Percentiles rank a stretch among this genome's conserved stretches.
These are phyloP conservation scores for Mystacides longicornis DNA, from an alignment of 2,888 invertebrate genomes.

Conservation along the genomic window DNA sequence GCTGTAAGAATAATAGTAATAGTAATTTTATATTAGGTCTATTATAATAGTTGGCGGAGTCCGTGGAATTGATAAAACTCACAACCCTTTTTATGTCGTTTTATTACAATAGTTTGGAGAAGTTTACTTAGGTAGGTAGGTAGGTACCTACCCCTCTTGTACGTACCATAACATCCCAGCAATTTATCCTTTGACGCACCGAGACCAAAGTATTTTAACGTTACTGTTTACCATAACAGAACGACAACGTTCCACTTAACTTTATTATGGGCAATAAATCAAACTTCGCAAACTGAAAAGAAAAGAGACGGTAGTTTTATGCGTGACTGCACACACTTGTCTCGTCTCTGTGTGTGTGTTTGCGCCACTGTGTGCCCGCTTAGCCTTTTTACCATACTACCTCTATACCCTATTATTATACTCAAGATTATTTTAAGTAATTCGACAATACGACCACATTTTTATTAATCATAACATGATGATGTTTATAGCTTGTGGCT, in stretches of 20 bases:
- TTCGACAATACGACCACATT: no score
- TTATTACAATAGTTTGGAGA: slow-evolving; percentile 1
- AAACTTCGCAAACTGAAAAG: slow-evolving; percentile 18
- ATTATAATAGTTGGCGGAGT: not conserved
- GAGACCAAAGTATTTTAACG: slow-evolving; percentile 1
- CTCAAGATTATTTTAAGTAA: no score
- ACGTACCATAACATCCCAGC: not conserved
- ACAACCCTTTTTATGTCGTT: not conserved
- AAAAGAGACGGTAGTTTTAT: slow-evolving; percentile 15
- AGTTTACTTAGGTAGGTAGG: no score
- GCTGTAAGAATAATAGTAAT: no score
- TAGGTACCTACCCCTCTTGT: no score
- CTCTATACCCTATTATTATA: no score
- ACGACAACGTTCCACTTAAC: slow-evolving; percentile 17
- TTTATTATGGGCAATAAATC: slow-evolving; percentile 18
- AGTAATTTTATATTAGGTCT: no score
- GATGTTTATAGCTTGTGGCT: no score
- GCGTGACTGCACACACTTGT: slow-evolving; percentile 10
- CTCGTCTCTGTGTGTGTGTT: no score
- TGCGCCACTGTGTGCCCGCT: no score
- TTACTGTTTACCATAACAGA: slow-evolving; percentile 17
- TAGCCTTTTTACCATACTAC: no score
- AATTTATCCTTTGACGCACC: not conserved
- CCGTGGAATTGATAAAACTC: not conserved
- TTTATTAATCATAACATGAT: no score